Evolutionary conservation across 2,888 invertebrate genomes (phyloP), one percentile per base, ranked within the genome.

Genomic region (Melanotus villosus): DNA sequence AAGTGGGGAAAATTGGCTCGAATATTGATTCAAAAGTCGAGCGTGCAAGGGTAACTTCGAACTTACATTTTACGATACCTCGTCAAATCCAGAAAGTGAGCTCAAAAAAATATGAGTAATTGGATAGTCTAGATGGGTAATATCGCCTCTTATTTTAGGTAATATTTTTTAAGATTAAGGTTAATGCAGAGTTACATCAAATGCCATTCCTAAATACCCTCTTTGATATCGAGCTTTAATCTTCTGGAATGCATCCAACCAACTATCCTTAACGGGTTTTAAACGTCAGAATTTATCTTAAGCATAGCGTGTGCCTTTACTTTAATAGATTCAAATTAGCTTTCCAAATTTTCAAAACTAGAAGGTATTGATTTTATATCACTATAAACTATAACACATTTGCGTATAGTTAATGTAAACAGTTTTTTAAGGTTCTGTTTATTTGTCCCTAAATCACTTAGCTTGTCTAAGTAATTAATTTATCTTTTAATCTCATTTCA

Each of bases 91-190:
- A 23, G 23, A 10, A 43, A 43, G 19, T n/a, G n/a, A 12, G 47
- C n/a, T 10, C 9, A 16, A 18, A 41, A 18, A 9, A 18, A 14
- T 18, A 12, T 16, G 41, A 18, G 41, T 41, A 41, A 41, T 41
- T 16, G 41, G 18, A 16, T 16, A 16, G 41, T 41, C 41, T 16
- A 16, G 16, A 41, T 9, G 41, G 14, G 41, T 16, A 16, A 41
- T 41, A 34, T 34, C n/a, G 14, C 16, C 41, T 41, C 16, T 41
- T 14, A 41, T 41, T 41, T 41, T 41, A 5, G 41, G 41, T 41
- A 41, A 41, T 41, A 41, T 41, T 45, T 45, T 45, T 45, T 21
- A 45, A 45, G 45, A 21, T 45, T 45, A 45, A 45, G 45, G 21
- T 45, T 45, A 45, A 45, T 45, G 45, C 21, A 45, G 21, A 12